Base-by-base conservation (phyloP, 2,888 invertebrate genomes). In the Microdon myrmicae region DNA sequence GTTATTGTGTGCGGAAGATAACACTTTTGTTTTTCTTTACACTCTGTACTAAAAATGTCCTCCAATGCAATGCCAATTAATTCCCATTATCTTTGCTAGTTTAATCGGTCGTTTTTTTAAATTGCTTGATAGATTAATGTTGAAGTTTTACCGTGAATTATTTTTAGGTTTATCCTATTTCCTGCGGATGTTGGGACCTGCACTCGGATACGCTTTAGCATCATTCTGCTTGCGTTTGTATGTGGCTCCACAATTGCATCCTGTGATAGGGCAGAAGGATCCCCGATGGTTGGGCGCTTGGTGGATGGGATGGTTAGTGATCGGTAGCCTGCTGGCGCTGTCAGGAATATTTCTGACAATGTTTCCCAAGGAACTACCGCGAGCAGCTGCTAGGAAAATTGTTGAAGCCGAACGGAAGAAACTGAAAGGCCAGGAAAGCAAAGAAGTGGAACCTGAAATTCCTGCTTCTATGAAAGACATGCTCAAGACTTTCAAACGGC, bases 261-360 rank as follows among this genome's bases (percentile, higher is more conserved):
- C 87, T 3, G 85, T 85, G 1, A 86, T 90, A 55, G 83, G 82
- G 10, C 85, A 82, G 54, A 81, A 82, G 47, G 89, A 90, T 79
- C 89, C 90, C 1, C 82, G 89, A 68, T 91, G 90, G 90, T 78
- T 90, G 29, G 90, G 90, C 1, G 90, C 90, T n/a, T 90, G 90
- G 90, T 91, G 90, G 90, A 73, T 90, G 32, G 90, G 89, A 1
- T 89, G 88, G 86, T 79, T 88, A 13, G 82, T 89, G 9, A 76
- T 88, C 28, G 86, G 85, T 8, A 74, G 82, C 0, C 74, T 86
- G 2, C 79, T 88, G 10, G 81, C 86, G 28, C 60, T 86, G 4
- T 84, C 86, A 6, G 85, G 87, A 0, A 81, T 77, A 1, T 79
- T 89, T 2, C 74, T 90, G 10, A 85, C 86, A 0, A 80, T 89